Conservation (phyloP, 2,888 invertebrate genomes). For the Shargacucullia verbasci region DNA sequence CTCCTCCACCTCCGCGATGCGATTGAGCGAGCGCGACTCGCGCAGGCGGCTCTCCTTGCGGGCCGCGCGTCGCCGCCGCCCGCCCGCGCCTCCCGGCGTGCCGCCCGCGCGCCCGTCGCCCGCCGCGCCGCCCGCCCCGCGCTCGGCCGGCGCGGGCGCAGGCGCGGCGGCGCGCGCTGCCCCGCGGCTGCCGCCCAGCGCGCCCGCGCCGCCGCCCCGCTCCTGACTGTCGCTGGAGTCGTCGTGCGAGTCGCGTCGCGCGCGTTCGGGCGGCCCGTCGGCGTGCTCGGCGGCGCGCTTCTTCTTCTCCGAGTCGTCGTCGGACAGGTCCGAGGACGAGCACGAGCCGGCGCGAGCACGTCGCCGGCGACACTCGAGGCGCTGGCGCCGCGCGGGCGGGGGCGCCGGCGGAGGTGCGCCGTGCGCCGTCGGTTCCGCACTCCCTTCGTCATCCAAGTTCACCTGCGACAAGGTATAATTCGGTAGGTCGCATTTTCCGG, state of each 20-base stretch:
- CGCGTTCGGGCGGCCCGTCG: slow-evolving; percentile 89
- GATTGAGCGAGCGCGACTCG: slow-evolving; percentile 95
- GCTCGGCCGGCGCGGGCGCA: slow-evolving; percentile 63
- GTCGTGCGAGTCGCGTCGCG: slow-evolving; percentile 94
- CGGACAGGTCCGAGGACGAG: slow-evolving; percentile 98
- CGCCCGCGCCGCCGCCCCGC: slow-evolving; percentile 91
- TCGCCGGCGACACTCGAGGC: slow-evolving; percentile 78
- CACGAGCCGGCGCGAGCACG: slow-evolving; percentile 92
- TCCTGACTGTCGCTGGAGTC: slow-evolving; percentile 96
- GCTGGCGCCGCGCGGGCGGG: slow-evolving; percentile 75
- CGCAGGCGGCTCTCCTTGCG: slow-evolving; percentile 89
- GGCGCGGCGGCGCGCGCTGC: slow-evolving; percentile 58
- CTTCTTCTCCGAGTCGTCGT: slow-evolving; percentile 96
- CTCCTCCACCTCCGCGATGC: slow-evolving; percentile 96
- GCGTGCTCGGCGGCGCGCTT: slow-evolving; percentile 92
- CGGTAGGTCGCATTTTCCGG: slow-evolving; percentile 29
- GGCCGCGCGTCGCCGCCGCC: slow-evolving; percentile 78
- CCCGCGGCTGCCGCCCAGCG: slow-evolving; percentile 60
- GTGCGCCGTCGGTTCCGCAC: slow-evolving; percentile 56
- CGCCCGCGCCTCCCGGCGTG: slow-evolving; percentile 55
- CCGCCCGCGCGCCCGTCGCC: slow-evolving; percentile 61
- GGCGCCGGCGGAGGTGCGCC: slow-evolving; percentile 73
- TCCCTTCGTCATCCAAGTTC: slow-evolving; percentile 74
- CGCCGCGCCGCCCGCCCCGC: slow-evolving; percentile 62
- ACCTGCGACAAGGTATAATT: slow-evolving; percentile 58